Evolutionary conservation across 2,113 vertebrate genomes (phyloP).

Genomic region (Cyprinus carpio): DNA sequence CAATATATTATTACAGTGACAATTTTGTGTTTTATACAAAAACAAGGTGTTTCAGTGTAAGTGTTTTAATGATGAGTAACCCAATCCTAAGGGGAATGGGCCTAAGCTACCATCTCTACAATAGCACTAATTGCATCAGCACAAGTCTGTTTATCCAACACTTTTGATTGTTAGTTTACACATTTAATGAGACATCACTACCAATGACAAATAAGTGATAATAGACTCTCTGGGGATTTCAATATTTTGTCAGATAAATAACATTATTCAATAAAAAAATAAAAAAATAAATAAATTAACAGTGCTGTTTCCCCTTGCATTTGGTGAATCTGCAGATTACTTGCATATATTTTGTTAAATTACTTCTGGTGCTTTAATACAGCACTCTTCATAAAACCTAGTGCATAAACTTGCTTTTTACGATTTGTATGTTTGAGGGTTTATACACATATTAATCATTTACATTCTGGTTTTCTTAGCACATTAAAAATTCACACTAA

Average conservation of each 20-base stretch:
- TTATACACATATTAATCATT: neutral
- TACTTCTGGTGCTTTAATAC: neutral
- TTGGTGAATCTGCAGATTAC: too few relatives aligned
- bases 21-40: neutral
- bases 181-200: slow-evolving; percentile 4
- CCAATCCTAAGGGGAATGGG: neutral
- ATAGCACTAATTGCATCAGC: neutral
- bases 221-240: neutral
- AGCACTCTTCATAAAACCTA: neutral
- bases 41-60: neutral
- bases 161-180: neutral
- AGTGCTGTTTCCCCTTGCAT: too few relatives aligned
- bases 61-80: neutral
- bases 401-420: neutral
- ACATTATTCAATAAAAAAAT: neutral
- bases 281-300: too few relatives aligned
- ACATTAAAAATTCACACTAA: neutral
- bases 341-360: neutral
- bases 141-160: slow-evolving; percentile 19
- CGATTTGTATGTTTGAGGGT: too few relatives aligned
- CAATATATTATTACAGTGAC: neutral
- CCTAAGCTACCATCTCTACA: neutral
- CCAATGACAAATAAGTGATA: neutral
- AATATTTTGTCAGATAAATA: neutral
- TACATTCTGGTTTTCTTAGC: neutral